These are phyloP conservation scores for Dynastes hyllus DNA, from an alignment of 2,888 invertebrate genomes.

Conservation along the genomic window DNA sequence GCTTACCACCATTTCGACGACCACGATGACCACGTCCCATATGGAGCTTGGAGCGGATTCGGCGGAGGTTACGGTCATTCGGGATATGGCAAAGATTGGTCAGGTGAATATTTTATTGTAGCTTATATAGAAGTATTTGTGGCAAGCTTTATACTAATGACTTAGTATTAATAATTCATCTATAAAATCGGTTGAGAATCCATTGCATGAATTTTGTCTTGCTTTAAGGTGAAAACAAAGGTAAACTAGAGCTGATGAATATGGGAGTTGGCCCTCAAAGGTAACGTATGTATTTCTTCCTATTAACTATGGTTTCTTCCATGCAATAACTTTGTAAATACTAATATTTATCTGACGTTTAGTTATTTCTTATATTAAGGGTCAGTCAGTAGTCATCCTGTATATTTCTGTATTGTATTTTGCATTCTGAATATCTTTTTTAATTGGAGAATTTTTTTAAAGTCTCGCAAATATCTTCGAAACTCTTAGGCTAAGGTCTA, in stretches of 20 bases:
- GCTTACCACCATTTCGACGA: slow-evolving; percentile 49
- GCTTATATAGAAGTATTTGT: not conserved
- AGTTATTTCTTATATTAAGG: not conserved
- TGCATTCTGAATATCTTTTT: no score
- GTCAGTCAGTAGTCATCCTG: no score
- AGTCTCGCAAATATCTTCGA: no score
- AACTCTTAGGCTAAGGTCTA: no score
- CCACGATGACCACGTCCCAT: slow-evolving; percentile 14
- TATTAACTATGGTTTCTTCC: not conserved
- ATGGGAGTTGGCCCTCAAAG: not conserved
- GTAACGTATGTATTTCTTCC: not conserved
- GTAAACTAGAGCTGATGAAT: not conserved
- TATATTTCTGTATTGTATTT: no score
- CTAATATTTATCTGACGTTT: not conserved
- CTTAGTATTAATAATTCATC: not conserved
- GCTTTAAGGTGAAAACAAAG: slow-evolving; percentile 17
- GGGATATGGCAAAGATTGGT: slow-evolving; percentile 43
- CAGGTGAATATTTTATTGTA: not conserved
- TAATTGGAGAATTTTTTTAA: no score
- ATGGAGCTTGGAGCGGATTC: slow-evolving; percentile 10
- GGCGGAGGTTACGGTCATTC: slow-evolving; percentile 30
- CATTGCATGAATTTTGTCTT: slow-evolving; percentile 13
- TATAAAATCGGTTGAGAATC: not conserved
- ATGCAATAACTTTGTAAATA: no score
- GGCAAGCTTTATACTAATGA: not conserved